Evolutionary conservation across 2,888 invertebrate genomes (phyloP), one percentile per base, ranked within the genome.

Genomic region (Euproctis similis): DNA sequence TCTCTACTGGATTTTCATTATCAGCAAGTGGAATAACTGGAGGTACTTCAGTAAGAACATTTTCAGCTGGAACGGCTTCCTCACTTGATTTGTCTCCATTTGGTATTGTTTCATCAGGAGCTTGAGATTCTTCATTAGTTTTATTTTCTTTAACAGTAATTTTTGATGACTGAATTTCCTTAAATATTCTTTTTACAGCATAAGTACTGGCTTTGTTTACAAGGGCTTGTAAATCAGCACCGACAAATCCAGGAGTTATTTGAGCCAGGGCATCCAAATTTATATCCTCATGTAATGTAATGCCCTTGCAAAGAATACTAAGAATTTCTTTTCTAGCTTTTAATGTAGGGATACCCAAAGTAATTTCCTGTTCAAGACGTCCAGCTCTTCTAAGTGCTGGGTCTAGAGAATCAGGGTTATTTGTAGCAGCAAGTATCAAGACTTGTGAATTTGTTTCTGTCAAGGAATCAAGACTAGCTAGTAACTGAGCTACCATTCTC

Each of bases 381-480:
- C 97, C 97, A 4, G 96, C 94, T 45, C 97, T 86, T 45, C 98
- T 87, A 31, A 99, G 76, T 5, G 96, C 95, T 12, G 97, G 95
- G 73, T 99, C 98, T 26, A 99, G 82, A 0, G 93, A 86, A 71
- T 98, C 98, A 0, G 96, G 94, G 34, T 95, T 89, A 67, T 95
- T 97, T 17, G 98, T 98, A 0, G 98, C 97, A n/a, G 96, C 98
- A 54, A 99, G 89, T 8, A 99, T 91, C 35, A 98, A 69, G 1
- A 96, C 90, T 37, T 87, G 86, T 13, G 87, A 81, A 31, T 87
- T 89, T 58, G 69, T 68, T 56, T 86, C 53, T 71, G 65, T 60
- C 46, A 85, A 59, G 89, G 92, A 92, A 82, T 99, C 98, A 58
- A 99, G 85, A 53, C 95, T 95, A 8, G 92, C 89, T 17, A 97